phyloP scores from a whole-genome alignment of 2,797 vertebrate genomes.

The Urocyon cinereoargenteus region DNA sequence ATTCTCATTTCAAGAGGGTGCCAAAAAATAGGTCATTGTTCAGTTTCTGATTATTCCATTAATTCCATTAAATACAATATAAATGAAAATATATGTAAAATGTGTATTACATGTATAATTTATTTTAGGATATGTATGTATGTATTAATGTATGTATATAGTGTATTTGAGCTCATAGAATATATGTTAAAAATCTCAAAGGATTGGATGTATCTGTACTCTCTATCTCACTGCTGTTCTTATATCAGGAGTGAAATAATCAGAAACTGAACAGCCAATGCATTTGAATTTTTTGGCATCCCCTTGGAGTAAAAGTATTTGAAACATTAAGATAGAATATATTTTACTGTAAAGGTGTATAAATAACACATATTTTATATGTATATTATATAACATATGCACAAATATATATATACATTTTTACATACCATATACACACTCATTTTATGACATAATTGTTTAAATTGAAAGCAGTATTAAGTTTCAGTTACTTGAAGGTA shows the following conservation, averaged over 20 bases:
- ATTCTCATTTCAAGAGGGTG: not conserved
- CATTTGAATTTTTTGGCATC: not conserved
- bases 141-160: not conserved
- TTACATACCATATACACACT: not conserved
- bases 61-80: not conserved
- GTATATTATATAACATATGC: no score
- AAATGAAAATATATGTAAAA: not conserved
- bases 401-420: not conserved
- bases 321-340: not conserved
- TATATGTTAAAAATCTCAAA: not conserved
- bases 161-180: not conserved
- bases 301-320: not conserved
- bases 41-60: not conserved
- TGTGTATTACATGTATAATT: not conserved
- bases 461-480: not conserved
- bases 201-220: not conserved
- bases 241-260: not conserved
- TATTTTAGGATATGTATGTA: no score
- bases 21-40: not conserved
- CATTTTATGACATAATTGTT: not conserved
- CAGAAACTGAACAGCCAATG: not conserved
- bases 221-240: not conserved
- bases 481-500: not conserved
- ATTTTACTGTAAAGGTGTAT: not conserved
- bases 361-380: not conserved